Percentiles rank a stretch among this genome's conserved stretches.
Evolutionary conservation across 2,888 invertebrate genomes (phyloP).

Genomic region (Leptopilina myrica): DNA sequence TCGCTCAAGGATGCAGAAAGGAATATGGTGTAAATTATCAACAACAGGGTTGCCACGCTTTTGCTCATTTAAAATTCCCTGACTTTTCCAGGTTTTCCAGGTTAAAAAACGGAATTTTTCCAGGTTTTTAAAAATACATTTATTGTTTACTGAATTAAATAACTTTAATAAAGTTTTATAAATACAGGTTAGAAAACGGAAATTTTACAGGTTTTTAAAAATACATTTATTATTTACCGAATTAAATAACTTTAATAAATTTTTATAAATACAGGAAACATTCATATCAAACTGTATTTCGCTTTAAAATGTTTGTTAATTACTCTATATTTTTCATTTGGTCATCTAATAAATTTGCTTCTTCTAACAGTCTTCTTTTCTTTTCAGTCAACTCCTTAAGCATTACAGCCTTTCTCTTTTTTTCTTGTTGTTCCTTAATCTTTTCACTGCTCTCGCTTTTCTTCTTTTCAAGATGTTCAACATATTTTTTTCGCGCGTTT

Average conservation of each 20-base stretch:
- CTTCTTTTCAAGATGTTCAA: not conserved
- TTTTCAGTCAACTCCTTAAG: not conserved
- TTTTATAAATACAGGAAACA: not conserved
- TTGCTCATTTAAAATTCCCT: too few relatives aligned
- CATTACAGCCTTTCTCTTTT: conserved; percentile 19
- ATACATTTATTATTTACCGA: not conserved
- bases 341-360: not conserved
- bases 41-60: conserved; percentile 22
- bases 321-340: conserved; percentile 15
- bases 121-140: too few relatives aligned
- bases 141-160: too few relatives aligned
- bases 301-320: not conserved
- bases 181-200: not conserved
- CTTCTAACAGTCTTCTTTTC: conserved; percentile 18
- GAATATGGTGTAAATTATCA: conserved; percentile 51
- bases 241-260: conserved; percentile 20
- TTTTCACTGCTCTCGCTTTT: not conserved
- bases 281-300: not conserved
- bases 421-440: conserved; percentile 14
- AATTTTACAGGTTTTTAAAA: not conserved
- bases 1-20: conserved; percentile 51
- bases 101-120: too few relatives aligned
- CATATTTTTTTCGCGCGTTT: conserved; percentile 10
- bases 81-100: too few relatives aligned
- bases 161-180: too few relatives aligned